Evolutionary conservation across 2,113 vertebrate species (phyloP), one percentile per base, ranked within the genome.

Genomic region (Pterocles gutturalis): DNA sequence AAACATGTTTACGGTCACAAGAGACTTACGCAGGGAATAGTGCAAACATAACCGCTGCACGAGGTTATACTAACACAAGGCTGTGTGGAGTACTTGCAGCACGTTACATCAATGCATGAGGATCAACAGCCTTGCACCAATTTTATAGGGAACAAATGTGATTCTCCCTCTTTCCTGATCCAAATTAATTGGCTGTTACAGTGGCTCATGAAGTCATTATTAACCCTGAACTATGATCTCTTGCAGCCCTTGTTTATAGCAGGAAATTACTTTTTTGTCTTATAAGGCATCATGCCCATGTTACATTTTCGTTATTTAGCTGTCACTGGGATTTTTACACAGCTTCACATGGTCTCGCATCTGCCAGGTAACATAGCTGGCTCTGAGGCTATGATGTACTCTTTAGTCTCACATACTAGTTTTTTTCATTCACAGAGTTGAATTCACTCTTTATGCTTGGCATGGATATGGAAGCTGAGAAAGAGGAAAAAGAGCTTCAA

Each of bases 171-270:
- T 54, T 66, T 70, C 41, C 67, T 83, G 41, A 92, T 64, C 36
- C 54, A 71, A 49, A 86, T 70, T 45, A 62, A 53, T 1, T 28
- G 45, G 49, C 41, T 31, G 31, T 24, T 51, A 29, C 43, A 67
- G 49, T 5, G 25, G 65, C 14, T 51, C 29, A 22, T 96, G 94
- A 96, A 85, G 91, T 96, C 96, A 95, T 33, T 79, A 64, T 21
- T 21, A 79, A 51, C 95, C 94, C 43, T 96, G 95, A 91, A 90
- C 95, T 87, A 55, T 61, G 94, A 72, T 67, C 87, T 91, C 84
- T 84, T 94, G 81, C 73, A 79, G 61, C 34, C 24, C 31, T 75
- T 64, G 61, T 45, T 93, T 79, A 51, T 31, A 82, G 33, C 15
- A 55, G 48, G 31, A 92, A 54, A 85, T 78, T 29, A 58, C n/a